Evolutionary conservation across 2,888 invertebrate species (phyloP).

Genomic region (Ormyrus rosae): DNA sequence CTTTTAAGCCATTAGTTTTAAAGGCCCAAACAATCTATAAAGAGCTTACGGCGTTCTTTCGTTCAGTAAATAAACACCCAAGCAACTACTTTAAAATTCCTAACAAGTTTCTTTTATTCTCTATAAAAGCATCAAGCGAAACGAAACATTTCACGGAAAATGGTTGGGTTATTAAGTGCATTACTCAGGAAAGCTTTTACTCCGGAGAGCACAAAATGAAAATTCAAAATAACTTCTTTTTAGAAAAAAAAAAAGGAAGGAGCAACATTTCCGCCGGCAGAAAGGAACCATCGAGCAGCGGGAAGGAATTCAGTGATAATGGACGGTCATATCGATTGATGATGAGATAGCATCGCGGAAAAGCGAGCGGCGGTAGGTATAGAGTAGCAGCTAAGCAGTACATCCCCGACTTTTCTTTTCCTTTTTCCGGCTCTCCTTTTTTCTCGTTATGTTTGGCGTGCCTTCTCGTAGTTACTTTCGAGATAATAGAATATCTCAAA

Average conservation of each 20-base stretch:
- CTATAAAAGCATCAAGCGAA: too few species aligned
- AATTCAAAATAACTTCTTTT: not conserved
- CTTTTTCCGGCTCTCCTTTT: constrained; percentile 5
- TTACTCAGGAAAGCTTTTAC: constrained; percentile 1
- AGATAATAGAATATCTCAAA: constrained; percentile 59
- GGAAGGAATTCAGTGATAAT: constrained; percentile 1
- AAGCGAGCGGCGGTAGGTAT: not conserved
- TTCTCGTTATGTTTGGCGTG: constrained; percentile 48
- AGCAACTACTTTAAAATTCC: too few species aligned
- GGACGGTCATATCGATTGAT: constrained; percentile 25
- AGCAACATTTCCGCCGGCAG: not conserved
- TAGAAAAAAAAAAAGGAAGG: not conserved
- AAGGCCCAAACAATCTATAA: too few species aligned
- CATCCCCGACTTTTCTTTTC: not conserved
- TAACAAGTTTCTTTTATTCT: too few species aligned
- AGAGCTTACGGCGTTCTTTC: too few species aligned
- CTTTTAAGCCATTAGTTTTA: too few species aligned
- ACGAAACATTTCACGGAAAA: too few species aligned
- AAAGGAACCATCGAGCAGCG: not conserved
- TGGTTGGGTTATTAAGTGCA: not conserved
- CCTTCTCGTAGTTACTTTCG: constrained; percentile 53
- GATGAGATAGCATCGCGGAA: not conserved
- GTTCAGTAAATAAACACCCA: too few species aligned
- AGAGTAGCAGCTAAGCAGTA: not conserved
- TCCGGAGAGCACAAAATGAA: too few species aligned